Evolutionary conservation across 2,888 invertebrate species (phyloP), one percentile per base, ranked within the genome.

Genomic region (Flexamia atlantica): DNA sequence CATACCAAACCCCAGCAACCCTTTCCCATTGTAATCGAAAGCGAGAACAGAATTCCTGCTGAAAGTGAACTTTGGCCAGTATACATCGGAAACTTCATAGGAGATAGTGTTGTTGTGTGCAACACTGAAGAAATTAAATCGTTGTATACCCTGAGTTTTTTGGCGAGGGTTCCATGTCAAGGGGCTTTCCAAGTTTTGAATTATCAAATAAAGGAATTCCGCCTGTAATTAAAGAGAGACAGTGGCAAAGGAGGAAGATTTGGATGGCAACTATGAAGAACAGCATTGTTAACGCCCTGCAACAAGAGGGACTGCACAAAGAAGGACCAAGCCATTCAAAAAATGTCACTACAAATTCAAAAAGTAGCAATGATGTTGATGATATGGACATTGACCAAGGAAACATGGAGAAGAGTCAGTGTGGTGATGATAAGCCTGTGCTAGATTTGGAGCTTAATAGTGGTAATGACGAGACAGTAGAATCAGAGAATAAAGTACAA

Each of bases 161-260:
- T 90, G 96, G 96, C 0, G 96, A 95, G 90, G 95, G 95, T 0
- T 93, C 93, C 9, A 89, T 92, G 57, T 95, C 95, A 0, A 91
- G 93, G 50, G 92, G 93, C 28, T 91, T 90, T 87, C 94, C 91
- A 84, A 90, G 89, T 40, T 90, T 90, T 85, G 89, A 89, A 40
- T 90, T 89, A 87, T 88, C 88, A 68, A 90, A 88, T 86, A 90
- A 90, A 40, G 89, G 89, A 81, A 89, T 89, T 57, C 92, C 91
- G 81, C 89, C 90, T 83, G 91, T 94, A 86, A 90, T 94, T 87
- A 90, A 93, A 83, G 92, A 92, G 86, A 91, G 94, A 85, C 94
- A 94, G 87, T 93, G 93, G 90, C 85, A 91, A 28, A 91, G 92
- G 86, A 91, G 94, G 87, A 92, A 92, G 87, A 91, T 91, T 86